Evolutionary conservation across 2,113 vertebrate genomes (phyloP), one percentile per base, ranked within the genome.

Genomic region (Camarhynchus parvulus): DNA sequence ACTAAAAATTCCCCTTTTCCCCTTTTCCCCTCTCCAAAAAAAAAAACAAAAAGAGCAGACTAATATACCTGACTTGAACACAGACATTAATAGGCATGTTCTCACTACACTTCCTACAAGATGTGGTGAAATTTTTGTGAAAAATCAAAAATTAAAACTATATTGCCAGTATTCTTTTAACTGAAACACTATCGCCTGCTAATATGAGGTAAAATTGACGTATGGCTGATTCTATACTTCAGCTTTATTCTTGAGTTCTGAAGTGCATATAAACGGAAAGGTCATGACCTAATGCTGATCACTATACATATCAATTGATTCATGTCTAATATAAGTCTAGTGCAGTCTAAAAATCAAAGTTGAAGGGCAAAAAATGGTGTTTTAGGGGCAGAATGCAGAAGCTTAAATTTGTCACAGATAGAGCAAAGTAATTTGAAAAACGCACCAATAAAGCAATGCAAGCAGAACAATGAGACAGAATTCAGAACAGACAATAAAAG

Each of bases 201-300:
- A 78, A 90, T 20, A 14, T n/a, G 30, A 89, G 15, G 30, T 52
- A 52, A 83, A 92, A 81, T 20, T 61, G 21, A 23, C 8, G 3
- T 76, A 56, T 74, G 24, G 20, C 27, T 89, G 61, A 83, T 80
- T 86, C 61, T 81, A 22, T 47, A 50, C 23, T 77, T 89, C 37
- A 86, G 25, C 33, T 81, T 90, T 69, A 62, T 50, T 39, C 28
- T 67, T 68, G 21, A 70, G 7, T 52, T 75, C 49, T 76, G 72
- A 21, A 70, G n/a, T n/a, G 44, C 35, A 66, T 76, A 53, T 63
- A 83, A 82, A 90, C 44, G 18, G 39, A 70, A 86, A 77, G 61
- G 70, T 92, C 68, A 83, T 83, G 63, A 83, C 59, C 35, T 90
- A 86, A 90, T 81, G 33, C 35, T 86, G 59, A 90, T 88, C 79